These are phyloP conservation scores for Lophura nycthemera DNA, from an alignment of 2,113 vertebrate genomes.

Conservation along the genomic window DNA sequence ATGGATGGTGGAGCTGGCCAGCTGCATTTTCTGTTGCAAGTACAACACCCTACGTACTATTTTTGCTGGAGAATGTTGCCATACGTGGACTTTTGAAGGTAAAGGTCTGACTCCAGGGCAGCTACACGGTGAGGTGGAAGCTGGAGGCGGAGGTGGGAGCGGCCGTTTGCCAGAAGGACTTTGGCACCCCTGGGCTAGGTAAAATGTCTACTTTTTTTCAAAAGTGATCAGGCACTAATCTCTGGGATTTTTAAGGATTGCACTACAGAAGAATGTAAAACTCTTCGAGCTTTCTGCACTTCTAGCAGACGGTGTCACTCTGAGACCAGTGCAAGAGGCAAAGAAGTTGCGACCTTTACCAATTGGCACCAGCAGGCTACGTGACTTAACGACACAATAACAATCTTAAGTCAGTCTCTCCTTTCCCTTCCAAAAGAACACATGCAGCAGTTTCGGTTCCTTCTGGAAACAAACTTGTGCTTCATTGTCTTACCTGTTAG, in stretches of 20 bases:
- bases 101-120: conserved; percentile 73
- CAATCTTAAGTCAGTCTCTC: conserved; percentile 36
- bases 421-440: conserved; percentile 68
- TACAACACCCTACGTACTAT: background rate
- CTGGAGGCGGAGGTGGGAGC: conserved; percentile 57
- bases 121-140: conserved; percentile 61
- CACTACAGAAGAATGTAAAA: conserved; percentile 82
- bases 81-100: conserved; percentile 49
- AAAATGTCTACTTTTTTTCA: conserved; percentile 73
- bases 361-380: conserved; percentile 77
- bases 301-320: conserved; percentile 70
- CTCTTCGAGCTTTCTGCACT: conserved; percentile 71
- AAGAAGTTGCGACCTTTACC: conserved; percentile 41
- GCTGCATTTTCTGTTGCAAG: conserved; percentile 20
- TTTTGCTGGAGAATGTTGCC: conserved; percentile 60
- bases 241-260: conserved; percentile 81
- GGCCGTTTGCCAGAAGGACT: conserved; percentile 52
- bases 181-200: conserved; percentile 73
- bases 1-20: conserved; percentile 39
- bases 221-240: conserved; percentile 77
- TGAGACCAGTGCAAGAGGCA: conserved; percentile 73
- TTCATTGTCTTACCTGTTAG: conserved; percentile 63
- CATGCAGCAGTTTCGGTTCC: conserved; percentile 63
- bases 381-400: conserved; percentile 17
- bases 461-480: conserved; percentile 67